Evolutionary conservation across 2,797 vertebrate species (phyloP), one percentile per base, ranked within the genome.

Genomic region (Rhynchonycteris naso): DNA sequence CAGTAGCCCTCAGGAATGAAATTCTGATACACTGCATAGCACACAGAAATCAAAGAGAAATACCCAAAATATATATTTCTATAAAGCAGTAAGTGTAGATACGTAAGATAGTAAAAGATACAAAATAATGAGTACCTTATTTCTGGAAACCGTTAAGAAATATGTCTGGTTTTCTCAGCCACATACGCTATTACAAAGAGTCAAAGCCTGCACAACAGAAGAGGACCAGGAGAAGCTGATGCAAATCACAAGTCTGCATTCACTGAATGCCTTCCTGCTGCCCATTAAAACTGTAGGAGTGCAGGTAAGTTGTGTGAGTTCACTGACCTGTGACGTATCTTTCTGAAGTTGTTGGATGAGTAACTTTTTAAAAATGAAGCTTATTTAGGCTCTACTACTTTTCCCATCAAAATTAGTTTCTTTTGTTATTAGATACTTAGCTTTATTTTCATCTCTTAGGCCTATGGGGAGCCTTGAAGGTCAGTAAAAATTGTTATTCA

Each of bases 271-370:
- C 99, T 99, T 99, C 98, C 98, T 99, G 98, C 98, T 99, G 97
- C 99, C 99, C 90, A 99, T 99, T 97, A 99, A 99, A 98, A 99
- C 99, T 95, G 99, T 99, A 28, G 99, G 99, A 78, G 99, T 99
- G 95, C 99, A 99, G 99, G 99, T 99, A 95, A 98, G 93, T 88
- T 82, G 13, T 4, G 6, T 43, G 80, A 58, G 10, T 38, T 83
- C 43, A 35, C 7, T 78, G 21, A 19, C 22, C 16, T 82, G 7
- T 59, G 24, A 74, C 50, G 30, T 11, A 16, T 26, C 11, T 35
- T 80, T 76, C 18, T 82, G 82, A 43, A 50, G 6, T 84, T 85
- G 43, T 85, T 80, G 47, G 47, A 26, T 84, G 19, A 88, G 14
- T 80, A 59, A 33, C 50, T 47, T 63, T 83, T 75, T 15, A 78